Percentiles rank a stretch among this genome's conserved stretches.
Evolutionary conservation across 2,888 invertebrate genomes (phyloP).

Genomic region (Brachyopa scutellaris): DNA sequence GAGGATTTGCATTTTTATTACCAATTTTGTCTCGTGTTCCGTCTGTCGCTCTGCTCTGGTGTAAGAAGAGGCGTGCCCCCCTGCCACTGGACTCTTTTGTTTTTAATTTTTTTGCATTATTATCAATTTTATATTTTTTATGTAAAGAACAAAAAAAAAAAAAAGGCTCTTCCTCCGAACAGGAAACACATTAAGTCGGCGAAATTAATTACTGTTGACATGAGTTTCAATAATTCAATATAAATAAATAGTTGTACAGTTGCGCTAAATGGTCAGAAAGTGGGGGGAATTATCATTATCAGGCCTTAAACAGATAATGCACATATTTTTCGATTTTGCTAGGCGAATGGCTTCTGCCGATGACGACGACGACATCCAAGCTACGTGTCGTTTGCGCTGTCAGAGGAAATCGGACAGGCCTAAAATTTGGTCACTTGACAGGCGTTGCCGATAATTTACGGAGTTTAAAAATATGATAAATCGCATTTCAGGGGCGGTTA

Average conservation of each 20-base stretch:
- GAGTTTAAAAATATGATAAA: constrained; percentile 46
- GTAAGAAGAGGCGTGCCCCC: background rate
- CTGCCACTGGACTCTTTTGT: constrained; percentile 3
- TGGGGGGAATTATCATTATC: constrained; percentile 63
- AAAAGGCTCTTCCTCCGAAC: constrained; percentile 20
- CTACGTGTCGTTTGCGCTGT: background rate
- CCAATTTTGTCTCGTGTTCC: constrained; percentile 60
- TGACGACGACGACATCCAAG: background rate
- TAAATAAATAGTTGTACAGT: constrained; percentile 66
- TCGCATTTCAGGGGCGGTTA: constrained; percentile 11
- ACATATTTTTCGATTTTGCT: constrained; percentile 47
- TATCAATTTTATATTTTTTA: constrained; percentile 59
- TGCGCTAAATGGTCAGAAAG: constrained; percentile 48
- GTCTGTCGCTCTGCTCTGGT: background rate
- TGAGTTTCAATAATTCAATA: constrained; percentile 72
- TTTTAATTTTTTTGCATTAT: constrained; percentile 48
- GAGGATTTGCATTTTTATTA: constrained; percentile 72
- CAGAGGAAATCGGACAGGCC: constrained; percentile 11
- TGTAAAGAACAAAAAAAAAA: constrained; percentile 17
- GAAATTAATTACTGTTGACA: constrained; percentile 73
- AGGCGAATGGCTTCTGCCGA: constrained; percentile 13
- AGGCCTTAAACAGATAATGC: constrained; percentile 65
- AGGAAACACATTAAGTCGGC: constrained; percentile 69
- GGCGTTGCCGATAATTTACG: constrained; percentile 44
- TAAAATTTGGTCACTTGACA: constrained; percentile 44